A percentile compares a stretch with the other conserved stretches of the same genome.
These are phyloP conservation scores for Gambusia yucatana DNA, from an alignment of 2,797 vertebrate genomes.

Conservation along the genomic window DNA sequence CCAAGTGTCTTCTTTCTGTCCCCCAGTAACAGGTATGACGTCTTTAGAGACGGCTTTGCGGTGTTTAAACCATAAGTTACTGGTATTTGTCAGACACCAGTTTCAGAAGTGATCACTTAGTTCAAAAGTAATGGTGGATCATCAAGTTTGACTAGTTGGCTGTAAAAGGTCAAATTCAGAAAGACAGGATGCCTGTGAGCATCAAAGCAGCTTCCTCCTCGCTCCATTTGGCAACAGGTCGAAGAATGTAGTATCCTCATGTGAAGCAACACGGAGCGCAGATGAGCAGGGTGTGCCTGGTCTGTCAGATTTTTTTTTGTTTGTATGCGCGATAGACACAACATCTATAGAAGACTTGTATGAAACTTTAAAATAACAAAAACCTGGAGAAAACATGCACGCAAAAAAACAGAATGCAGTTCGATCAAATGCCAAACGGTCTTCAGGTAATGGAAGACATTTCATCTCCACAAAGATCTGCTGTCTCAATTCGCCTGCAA, in stretches of 20 bases:
- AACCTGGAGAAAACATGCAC: not conserved
- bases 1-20: not conserved
- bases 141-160: conserved; percentile 79
- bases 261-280: conserved; percentile 62
- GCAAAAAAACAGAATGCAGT: not conserved
- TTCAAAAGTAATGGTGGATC: conserved; percentile 73
- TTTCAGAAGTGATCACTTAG: conserved; percentile 65
- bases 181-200: conserved; percentile 54
- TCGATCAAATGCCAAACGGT: not conserved
- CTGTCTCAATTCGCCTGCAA: not conserved
- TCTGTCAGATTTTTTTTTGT: conserved; percentile 30
- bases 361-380: conserved; percentile 20
- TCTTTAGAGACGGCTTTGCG: conserved; percentile 64
- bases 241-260: conserved; percentile 75
- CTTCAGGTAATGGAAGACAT: not conserved
- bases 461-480: conserved; percentile 10
- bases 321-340: conserved; percentile 8
- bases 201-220: conserved; percentile 78
- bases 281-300: conserved; percentile 49
- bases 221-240: conserved; percentile 75
- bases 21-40: conserved; percentile 19
- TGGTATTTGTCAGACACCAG: conserved; percentile 78
- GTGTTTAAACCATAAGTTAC: conserved; percentile 75
- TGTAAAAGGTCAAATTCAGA: conserved; percentile 73
- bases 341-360: not conserved